These are phyloP conservation scores for Passer domesticus DNA, from an alignment of 2,113 vertebrate species.

Conservation along the genomic window DNA sequence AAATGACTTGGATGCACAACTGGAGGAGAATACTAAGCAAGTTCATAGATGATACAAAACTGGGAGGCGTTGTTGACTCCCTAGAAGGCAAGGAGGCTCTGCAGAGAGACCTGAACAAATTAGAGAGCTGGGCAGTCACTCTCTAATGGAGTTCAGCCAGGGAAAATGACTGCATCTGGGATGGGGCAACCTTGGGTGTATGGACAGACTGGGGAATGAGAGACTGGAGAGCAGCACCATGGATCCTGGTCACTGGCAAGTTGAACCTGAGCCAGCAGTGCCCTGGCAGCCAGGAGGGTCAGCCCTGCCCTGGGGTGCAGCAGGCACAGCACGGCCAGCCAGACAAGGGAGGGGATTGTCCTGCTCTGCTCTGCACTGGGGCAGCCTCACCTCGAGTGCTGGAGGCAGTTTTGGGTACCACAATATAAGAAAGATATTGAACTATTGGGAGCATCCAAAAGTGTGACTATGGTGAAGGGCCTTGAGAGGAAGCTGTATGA, in stretches of 20 bases:
- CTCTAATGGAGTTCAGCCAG: neutral
- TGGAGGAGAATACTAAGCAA: neutral
- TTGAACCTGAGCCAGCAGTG: neutral
- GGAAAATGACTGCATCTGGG: neutral
- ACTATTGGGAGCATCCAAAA: neutral
- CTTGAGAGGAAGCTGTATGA: rapidly evolving
- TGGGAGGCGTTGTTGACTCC: neutral
- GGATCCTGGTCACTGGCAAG: rapidly evolving
- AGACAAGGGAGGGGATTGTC: neutral
- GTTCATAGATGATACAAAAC: neutral
- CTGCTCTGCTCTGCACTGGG: neutral
- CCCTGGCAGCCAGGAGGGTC: neutral
- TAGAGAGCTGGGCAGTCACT: neutral
- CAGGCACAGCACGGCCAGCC: rapidly evolving
- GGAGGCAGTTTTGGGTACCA: rapidly evolving
- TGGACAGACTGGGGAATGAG: rapidly evolving
- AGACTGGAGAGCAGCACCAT: neutral
- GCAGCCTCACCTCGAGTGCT: rapidly evolving
- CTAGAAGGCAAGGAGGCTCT: neutral
- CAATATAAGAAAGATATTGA: neutral
- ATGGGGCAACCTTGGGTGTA: neutral
- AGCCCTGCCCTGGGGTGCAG: rapidly evolving
- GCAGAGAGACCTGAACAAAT: neutral
- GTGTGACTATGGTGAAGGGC: neutral
- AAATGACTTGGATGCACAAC: neutral